Conservation (phyloP, 2,797 vertebrate species). For the Amphiprion clarkii region DNA sequence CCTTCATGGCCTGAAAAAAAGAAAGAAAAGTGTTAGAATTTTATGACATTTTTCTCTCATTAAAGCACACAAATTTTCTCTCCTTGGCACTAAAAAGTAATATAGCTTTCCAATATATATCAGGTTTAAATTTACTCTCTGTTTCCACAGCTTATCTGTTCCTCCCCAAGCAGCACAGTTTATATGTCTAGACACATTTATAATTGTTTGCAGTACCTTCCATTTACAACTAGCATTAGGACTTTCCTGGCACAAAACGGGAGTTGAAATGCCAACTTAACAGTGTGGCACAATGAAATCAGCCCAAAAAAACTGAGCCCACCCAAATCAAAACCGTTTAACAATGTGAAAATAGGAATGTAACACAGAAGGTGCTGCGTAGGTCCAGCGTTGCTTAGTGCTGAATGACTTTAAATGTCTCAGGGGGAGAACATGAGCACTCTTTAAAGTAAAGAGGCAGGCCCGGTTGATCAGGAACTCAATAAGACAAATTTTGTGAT, state of each 20-base stretch:
- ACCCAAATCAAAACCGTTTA: conserved; percentile 40
- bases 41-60: background rate
- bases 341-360: conserved; percentile 47
- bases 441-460: conserved; percentile 4
- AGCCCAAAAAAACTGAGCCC: conserved; percentile 40
- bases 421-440: conserved; percentile 28
- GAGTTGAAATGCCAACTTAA: conserved; percentile 57
- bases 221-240: conserved; percentile 60
- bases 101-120: conserved; percentile 25
- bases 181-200: conserved; percentile 73
- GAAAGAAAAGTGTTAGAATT: background rate
- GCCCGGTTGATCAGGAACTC: conserved; percentile 14
- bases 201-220: conserved; percentile 61
- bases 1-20: background rate
- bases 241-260: conserved; percentile 69
- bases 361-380: background rate
- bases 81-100: background rate
- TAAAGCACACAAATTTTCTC: background rate
- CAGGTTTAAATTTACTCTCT: conserved; percentile 57
- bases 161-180: conserved; percentile 48
- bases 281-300: conserved; percentile 61
- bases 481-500: conserved; percentile 39
- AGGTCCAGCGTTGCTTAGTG: conserved; percentile 7
- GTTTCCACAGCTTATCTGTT: conserved; percentile 51
- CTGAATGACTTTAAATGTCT: conserved; percentile 50